These are phyloP conservation scores for Tinamus major DNA, from an alignment of 2,797 vertebrate genomes.

Conservation along the genomic window DNA sequence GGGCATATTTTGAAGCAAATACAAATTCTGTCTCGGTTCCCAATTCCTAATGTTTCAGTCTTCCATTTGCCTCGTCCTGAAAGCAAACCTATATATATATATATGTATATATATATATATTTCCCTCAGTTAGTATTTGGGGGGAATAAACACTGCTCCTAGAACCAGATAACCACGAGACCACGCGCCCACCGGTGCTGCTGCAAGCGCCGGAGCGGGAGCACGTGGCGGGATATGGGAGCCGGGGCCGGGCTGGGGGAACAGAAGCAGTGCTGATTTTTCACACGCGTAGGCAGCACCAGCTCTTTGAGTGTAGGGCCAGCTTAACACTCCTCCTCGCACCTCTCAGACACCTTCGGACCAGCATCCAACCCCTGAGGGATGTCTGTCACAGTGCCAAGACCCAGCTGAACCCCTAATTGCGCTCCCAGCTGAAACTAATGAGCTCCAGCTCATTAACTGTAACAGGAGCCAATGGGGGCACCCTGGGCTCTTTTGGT, in stretches of 20 bases:
- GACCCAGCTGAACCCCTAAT: not conserved
- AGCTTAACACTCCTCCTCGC: no score
- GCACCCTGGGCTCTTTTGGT: no score
- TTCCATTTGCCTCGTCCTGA: not conserved
- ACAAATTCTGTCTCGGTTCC: not conserved
- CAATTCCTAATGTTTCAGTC: not conserved
- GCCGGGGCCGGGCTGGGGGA: not conserved
- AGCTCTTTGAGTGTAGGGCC: not conserved
- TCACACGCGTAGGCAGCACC: fast-evolving
- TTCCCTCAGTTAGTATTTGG: not conserved
- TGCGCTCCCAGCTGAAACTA: not conserved
- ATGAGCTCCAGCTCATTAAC: not conserved
- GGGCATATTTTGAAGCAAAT: not conserved
- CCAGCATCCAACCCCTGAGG: not conserved
- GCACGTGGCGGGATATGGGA: not conserved
- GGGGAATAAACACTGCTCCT: not conserved
- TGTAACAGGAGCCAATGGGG: not conserved
- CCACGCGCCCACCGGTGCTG: fast-evolving
- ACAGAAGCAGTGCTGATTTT: not conserved
- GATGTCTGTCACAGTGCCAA: not conserved
- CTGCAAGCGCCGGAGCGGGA: not conserved
- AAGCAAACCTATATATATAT: not conserved
- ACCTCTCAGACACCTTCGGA: no score
- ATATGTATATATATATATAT: not conserved
- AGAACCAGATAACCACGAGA: not conserved